phyloP scores from a whole-genome alignment of 2,113 vertebrate species.

The Formicarius rufipectus region DNA sequence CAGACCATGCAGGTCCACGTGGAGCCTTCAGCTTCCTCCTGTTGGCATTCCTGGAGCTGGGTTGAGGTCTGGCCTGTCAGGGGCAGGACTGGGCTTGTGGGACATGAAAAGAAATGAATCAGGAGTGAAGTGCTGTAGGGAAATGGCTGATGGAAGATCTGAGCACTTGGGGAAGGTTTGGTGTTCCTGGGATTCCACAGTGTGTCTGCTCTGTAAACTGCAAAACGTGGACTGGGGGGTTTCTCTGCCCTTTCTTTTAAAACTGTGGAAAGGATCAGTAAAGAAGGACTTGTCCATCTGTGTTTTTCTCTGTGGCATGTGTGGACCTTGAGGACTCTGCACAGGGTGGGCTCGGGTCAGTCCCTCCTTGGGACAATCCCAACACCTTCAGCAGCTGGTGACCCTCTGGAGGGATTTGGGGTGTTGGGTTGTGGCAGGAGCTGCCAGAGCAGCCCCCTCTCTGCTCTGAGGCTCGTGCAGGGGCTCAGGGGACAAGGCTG shows the following conservation, averaged over 20 bases:
- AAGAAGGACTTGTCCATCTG: fast-evolving
- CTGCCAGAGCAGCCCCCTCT: not conserved
- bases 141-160: not conserved
- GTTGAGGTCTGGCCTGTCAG: fast-evolving
- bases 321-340: not conserved
- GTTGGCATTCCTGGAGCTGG: not conserved
- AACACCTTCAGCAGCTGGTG: not conserved
- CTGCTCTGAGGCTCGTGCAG: not conserved
- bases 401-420: fast-evolving
- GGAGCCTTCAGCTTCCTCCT: not conserved
- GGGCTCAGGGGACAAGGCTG: fast-evolving
- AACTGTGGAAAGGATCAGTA: not conserved
- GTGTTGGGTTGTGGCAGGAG: fast-evolving
- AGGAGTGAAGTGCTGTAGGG: fast-evolving
- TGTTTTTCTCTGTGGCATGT: fast-evolving
- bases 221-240: fast-evolving
- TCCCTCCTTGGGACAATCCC: not conserved
- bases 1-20: fast-evolving
- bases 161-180: fast-evolving
- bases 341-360: fast-evolving
- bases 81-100: fast-evolving
- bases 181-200: fast-evolving
- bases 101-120: not conserved
- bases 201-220: not conserved
- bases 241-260: not conserved